A percentile compares a stretch with the other conserved stretches of the same genome.
phyloP scores from a whole-genome alignment of 64 coral and sea anemone genomes.

The Stylophora pistillata region DNA sequence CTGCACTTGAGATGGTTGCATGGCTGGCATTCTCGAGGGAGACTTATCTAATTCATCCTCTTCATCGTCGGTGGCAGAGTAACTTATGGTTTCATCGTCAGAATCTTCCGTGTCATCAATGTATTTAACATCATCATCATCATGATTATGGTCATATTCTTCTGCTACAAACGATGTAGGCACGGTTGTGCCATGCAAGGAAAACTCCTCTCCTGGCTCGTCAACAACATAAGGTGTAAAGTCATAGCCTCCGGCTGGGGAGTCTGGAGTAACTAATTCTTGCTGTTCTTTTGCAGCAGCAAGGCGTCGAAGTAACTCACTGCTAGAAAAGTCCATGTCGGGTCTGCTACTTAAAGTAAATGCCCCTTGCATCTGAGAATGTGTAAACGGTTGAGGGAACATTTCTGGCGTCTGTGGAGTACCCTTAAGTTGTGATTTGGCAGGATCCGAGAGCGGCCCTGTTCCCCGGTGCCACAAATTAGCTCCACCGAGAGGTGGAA shows the following conservation, averaged over 20 bases:
- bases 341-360: not conserved
- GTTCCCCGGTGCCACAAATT: constrained; percentile 33
- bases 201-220: constrained; percentile 24
- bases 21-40: not conserved
- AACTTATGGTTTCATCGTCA: not conserved
- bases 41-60: constrained; percentile 8
- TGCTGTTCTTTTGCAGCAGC: constrained; percentile 24
- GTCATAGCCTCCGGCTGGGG: constrained; percentile 9
- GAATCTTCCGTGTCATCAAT: constrained; percentile 46
- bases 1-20: not conserved
- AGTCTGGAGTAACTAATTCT: not conserved
- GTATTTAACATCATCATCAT: not conserved
- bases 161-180: not conserved
- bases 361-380: not conserved
- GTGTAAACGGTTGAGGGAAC: not conserved
- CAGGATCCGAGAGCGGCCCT: constrained; percentile 49
- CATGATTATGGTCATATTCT: constrained; percentile 37
- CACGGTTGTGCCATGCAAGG: not conserved
- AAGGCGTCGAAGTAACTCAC: constrained; percentile 12
- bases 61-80: constrained; percentile 1
- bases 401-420: constrained; percentile 15
- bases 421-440: constrained; percentile 14
- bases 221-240: constrained; percentile 55
- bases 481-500: constrained; percentile 21
- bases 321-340: not conserved